phyloP scores from a whole-genome alignment of 2,888 invertebrate species.

The Trisateles emortualis region DNA sequence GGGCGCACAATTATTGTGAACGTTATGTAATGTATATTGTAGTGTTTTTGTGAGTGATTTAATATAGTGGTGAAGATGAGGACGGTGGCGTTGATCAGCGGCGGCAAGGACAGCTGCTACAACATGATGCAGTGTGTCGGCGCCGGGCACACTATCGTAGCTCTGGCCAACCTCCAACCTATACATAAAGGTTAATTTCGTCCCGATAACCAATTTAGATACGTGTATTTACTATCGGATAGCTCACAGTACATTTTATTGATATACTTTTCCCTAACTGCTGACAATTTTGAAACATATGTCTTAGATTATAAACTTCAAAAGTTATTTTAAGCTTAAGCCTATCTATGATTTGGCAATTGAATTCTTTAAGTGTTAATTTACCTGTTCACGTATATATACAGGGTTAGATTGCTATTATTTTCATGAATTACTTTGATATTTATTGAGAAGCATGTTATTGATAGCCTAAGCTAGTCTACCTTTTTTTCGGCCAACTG shows the following conservation, averaged over 20 bases:
- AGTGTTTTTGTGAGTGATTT: slow-evolving; percentile 61
- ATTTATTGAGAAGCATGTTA: no score
- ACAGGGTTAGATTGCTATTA: not conserved
- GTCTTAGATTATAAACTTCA: slow-evolving; percentile 32
- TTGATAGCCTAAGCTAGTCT: no score
- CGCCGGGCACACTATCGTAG: slow-evolving; percentile 98
- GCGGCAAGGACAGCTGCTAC: slow-evolving; percentile 99
- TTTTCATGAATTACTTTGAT: not conserved
- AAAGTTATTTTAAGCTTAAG: slow-evolving; percentile 35
- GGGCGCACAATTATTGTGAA: slow-evolving; percentile 71
- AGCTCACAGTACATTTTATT: slow-evolving; percentile 16
- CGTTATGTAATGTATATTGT: slow-evolving; percentile 81
- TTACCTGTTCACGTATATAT: slow-evolving; percentile 16
- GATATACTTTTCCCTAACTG: not conserved
- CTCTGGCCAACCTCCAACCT: slow-evolving; percentile 97
- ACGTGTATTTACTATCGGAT: slow-evolving; percentile 33
- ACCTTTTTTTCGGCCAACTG: no score
- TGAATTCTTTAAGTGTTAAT: slow-evolving; percentile 22
- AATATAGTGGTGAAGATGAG: slow-evolving; percentile 88
- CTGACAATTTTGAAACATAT: slow-evolving; percentile 25
- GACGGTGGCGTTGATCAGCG: slow-evolving; percentile 96
- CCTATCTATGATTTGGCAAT: slow-evolving; percentile 33
- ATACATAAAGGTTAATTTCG: slow-evolving; percentile 89
- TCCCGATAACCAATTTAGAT: slow-evolving; percentile 49
- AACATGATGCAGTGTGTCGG: slow-evolving; percentile 99